A percentile compares a stretch with the other conserved stretches of the same genome.
These are phyloP conservation scores for Muscidifurax raptorellus DNA, from an alignment of 1,140 invertebrate genomes.

Conservation along the genomic window DNA sequence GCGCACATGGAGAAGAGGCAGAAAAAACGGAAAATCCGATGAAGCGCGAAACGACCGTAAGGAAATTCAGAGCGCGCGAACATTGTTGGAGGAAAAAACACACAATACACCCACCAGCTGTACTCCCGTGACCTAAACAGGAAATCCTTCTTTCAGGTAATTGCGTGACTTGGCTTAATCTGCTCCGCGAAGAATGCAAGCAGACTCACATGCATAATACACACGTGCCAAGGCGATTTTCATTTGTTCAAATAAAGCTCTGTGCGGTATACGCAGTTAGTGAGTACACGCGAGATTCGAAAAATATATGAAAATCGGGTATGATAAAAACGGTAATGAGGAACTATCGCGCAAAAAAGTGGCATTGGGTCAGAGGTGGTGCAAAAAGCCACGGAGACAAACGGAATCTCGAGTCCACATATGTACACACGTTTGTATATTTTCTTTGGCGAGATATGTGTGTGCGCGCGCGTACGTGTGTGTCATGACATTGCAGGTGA, in stretches of 20 bases:
- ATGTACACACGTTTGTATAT: conserved; percentile 38
- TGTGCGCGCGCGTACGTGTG: not conserved
- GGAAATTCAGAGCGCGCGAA: conserved; percentile 24
- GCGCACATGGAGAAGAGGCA: not conserved
- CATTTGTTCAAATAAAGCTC: not conserved
- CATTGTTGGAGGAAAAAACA: conserved; percentile 35
- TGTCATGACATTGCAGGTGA: conserved; percentile 4
- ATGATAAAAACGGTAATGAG: not conserved
- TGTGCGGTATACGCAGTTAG: not conserved
- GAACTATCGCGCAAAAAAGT: not conserved
- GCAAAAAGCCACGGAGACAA: not conserved
- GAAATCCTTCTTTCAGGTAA: conserved; percentile 75
- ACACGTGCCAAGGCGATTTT: not conserved
- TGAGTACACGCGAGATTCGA: not conserved
- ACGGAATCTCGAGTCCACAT: not conserved
- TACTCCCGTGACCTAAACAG: conserved; percentile 70
- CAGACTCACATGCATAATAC: not conserved
- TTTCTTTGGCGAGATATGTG: conserved; percentile 16
- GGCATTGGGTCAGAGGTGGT: not conserved
- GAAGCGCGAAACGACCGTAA: conserved; percentile 16
- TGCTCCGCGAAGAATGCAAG: conserved; percentile 44
- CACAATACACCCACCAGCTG: conserved; percentile 46
- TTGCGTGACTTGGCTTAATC: conserved; percentile 72
- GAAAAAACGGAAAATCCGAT: conserved; percentile 6
- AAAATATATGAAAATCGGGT: not conserved